Evolutionary conservation across 92 coral and sea anemone species (phyloP).

Genomic region (Heteractis magnifica): DNA sequence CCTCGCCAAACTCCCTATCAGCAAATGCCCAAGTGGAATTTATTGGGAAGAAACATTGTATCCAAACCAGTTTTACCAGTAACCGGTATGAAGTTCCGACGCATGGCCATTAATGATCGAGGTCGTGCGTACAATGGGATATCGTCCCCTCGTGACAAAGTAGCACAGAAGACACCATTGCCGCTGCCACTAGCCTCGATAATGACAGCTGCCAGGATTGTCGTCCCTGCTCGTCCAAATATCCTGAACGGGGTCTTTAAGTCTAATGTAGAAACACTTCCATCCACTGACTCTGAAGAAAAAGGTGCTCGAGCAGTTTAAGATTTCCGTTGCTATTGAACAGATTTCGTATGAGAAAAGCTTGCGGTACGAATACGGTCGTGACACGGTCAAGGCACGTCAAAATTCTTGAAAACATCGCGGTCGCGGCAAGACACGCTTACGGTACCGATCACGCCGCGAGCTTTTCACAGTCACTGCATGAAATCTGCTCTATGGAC

Average conservation of each 20-base stretch:
- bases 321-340: neutral
- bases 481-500: too few species aligned
- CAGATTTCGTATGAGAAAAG: too few species aligned
- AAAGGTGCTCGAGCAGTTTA: slow-evolving; percentile 20
- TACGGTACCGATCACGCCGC: too few species aligned
- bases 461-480: too few species aligned
- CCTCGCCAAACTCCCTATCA: neutral
- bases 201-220: slow-evolving; percentile 53
- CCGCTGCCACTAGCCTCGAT: slow-evolving; percentile 36
- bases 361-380: too few species aligned
- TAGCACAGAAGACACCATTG: slow-evolving; percentile 19
- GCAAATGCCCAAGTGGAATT: slow-evolving; percentile 19
- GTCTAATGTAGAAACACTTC: slow-evolving; percentile 20
- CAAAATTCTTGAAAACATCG: too few species aligned
- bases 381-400: too few species aligned
- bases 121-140: slow-evolving; percentile 22
- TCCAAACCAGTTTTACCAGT: neutral
- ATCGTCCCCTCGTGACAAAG: slow-evolving; percentile 24
- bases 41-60: neutral
- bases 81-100: slow-evolving; percentile 3
- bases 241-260: slow-evolving; percentile 22
- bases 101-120: slow-evolving; percentile 31
- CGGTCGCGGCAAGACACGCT: too few species aligned
- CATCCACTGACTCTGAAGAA: slow-evolving; percentile 12
- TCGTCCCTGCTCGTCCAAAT: slow-evolving; percentile 47